Evolutionary conservation across 2,888 invertebrate genomes (phyloP).

Genomic region (Drosophila acutilabella): DNA sequence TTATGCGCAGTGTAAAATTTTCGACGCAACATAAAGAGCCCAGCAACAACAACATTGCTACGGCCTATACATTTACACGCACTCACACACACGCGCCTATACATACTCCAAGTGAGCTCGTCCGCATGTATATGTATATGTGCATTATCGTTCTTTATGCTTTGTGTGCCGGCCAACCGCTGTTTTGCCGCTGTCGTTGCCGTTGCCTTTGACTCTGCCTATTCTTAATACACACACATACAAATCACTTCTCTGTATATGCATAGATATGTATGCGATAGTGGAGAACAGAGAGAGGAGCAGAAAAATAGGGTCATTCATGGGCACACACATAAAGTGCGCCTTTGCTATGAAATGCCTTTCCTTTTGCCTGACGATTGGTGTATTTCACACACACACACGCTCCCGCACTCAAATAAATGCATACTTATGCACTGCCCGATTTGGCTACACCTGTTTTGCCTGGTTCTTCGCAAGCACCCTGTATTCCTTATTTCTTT

Average conservation of each 20-base stretch:
- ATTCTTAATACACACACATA: conserved; percentile 59
- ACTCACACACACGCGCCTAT: not conserved
- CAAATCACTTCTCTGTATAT: conserved; percentile 20
- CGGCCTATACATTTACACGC: conserved; percentile 37
- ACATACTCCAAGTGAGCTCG: conserved; percentile 25
- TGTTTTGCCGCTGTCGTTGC: conserved; percentile 43
- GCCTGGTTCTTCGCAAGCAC: conserved; percentile 48
- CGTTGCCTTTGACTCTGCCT: conserved; percentile 47
- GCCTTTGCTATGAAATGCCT: conserved; percentile 34
- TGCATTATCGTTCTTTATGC: conserved; percentile 72
- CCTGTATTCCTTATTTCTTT: conserved; percentile 54
- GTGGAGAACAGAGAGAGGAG: conserved; percentile 42
- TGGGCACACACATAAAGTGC: conserved; percentile 31
- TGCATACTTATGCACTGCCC: conserved; percentile 23
- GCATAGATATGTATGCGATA: conserved; percentile 53
- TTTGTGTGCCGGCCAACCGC: conserved; percentile 65
- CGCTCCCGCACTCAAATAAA: not conserved
- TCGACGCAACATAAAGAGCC: conserved; percentile 58
- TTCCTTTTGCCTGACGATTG: conserved; percentile 49
- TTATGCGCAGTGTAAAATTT: conserved; percentile 66
- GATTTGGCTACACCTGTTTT: conserved; percentile 62
- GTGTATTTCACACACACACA: conserved; percentile 22
- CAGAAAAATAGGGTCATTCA: conserved; percentile 74
- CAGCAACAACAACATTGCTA: conserved; percentile 57
- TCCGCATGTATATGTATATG: conserved; percentile 29